phyloP scores from a whole-genome alignment of 2,113 vertebrate genomes.

The Leucoraja erinaceus region DNA sequence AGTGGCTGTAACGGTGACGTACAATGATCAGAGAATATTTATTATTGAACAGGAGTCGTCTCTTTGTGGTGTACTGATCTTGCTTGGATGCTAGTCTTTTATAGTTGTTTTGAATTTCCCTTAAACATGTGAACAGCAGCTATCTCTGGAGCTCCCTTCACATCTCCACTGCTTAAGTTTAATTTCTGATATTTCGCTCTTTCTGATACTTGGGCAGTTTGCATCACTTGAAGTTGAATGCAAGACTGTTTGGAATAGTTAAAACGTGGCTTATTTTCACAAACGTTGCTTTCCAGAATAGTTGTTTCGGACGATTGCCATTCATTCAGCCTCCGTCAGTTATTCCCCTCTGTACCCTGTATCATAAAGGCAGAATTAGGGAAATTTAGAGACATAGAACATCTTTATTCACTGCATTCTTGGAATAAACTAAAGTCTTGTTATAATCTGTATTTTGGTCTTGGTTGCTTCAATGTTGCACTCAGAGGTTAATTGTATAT shows the following conservation, averaged over 20 bases:
- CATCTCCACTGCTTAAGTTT: not conserved
- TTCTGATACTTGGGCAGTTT: not conserved
- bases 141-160: not conserved
- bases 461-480: constrained; percentile 16
- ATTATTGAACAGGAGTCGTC: not conserved
- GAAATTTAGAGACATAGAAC: constrained; percentile 31
- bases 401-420: constrained; percentile 31
- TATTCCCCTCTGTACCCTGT: not conserved
- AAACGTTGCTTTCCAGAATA: not conserved
- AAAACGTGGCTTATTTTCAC: constrained; percentile 31
- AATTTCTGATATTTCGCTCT: not conserved
- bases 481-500: constrained; percentile 38
- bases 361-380: constrained; percentile 33
- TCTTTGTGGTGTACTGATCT: not conserved
- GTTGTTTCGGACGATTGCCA: constrained; percentile 20
- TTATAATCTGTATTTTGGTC: constrained; percentile 35
- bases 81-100: not conserved
- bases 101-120: not conserved
- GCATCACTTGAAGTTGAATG: not conserved
- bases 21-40: not conserved
- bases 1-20: not conserved
- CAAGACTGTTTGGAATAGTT: not conserved
- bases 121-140: not conserved
- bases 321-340: constrained; percentile 9
- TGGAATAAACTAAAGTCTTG: constrained; percentile 36